These are phyloP conservation scores for Plecotus auritus DNA, from an alignment of 2,113 vertebrate species.

Conservation along the genomic window DNA sequence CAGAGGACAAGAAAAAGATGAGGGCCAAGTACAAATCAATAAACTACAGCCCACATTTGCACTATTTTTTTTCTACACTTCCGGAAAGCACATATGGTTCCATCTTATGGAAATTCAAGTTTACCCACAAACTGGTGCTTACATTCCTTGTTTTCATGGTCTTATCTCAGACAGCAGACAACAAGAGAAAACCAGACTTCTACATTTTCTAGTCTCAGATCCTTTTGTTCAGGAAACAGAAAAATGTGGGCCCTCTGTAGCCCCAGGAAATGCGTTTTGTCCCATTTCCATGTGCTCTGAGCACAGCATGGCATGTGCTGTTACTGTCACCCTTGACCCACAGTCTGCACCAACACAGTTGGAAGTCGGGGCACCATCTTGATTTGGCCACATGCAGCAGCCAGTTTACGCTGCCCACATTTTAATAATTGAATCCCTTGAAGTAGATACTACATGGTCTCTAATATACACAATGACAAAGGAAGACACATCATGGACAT, in stretches of 20 bases:
- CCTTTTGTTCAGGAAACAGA: constrained; percentile 89
- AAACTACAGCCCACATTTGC: neutral
- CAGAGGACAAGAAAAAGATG: neutral
- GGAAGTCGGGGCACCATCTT: constrained; percentile 88
- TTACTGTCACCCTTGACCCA: constrained; percentile 89
- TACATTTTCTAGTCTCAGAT: constrained; percentile 91
- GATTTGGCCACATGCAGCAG: constrained; percentile 90
- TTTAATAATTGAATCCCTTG: constrained; percentile 93
- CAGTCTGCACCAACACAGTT: constrained; percentile 90
- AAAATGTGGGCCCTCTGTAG: constrained; percentile 84
- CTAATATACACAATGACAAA: constrained; percentile 92
- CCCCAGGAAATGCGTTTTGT: constrained; percentile 91
- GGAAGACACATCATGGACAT: constrained; percentile 91
- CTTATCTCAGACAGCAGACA: constrained; percentile 93
- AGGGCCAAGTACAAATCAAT: neutral
- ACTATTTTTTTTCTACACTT: neutral
- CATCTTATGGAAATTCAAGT: neutral
- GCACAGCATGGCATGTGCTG: constrained; percentile 89
- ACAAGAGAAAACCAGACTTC: constrained; percentile 89
- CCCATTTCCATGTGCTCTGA: constrained; percentile 89
- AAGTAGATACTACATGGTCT: constrained; percentile 90
- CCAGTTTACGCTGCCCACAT: constrained; percentile 93
- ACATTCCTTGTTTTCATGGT: constrained; percentile 93
- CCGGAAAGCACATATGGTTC: neutral
- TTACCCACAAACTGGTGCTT: constrained; percentile 91